phyloP scores from a whole-genome alignment of 2,888 invertebrate genomes.

The Scrobipalpa costella region DNA sequence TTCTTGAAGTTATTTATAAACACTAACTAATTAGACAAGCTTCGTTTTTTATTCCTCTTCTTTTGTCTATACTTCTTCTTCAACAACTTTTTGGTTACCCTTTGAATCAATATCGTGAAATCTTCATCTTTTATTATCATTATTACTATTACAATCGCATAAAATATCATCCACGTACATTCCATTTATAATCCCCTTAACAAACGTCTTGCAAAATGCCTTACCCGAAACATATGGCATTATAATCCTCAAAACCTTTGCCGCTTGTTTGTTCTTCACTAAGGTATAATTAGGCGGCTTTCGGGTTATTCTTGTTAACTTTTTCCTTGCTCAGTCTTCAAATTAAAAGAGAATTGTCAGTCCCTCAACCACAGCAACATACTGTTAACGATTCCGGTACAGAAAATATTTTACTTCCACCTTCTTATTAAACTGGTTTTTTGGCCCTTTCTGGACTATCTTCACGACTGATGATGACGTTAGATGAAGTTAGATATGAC shows the following conservation, averaged over 20 bases:
- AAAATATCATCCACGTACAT: too few species aligned
- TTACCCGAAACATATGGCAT: slow-evolving; percentile 64
- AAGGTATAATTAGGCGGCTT: slow-evolving; percentile 74
- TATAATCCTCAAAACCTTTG: slow-evolving; percentile 56
- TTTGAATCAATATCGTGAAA: too few species aligned
- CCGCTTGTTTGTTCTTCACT: slow-evolving; percentile 72
- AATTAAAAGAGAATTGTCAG: slow-evolving; percentile 76
- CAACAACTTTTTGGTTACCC: too few species aligned
- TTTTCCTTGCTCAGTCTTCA: slow-evolving; percentile 63
- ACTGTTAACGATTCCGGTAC: slow-evolving; percentile 79
- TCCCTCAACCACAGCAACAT: slow-evolving; percentile 69
- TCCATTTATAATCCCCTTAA: slow-evolving; percentile 29
- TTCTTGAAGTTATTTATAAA: slow-evolving; percentile 16
- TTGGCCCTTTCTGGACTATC: slow-evolving; percentile 66
- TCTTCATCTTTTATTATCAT: too few species aligned
- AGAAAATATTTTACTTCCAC: slow-evolving; percentile 79
- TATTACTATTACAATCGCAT: too few species aligned
- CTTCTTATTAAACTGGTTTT: slow-evolving; percentile 77
- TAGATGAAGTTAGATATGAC: slow-evolving; percentile 58
- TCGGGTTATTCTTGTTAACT: slow-evolving; percentile 64
- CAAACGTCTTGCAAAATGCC: slow-evolving; percentile 42
- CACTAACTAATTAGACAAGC: background rate
- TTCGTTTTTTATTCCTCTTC: too few species aligned
- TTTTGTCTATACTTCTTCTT: too few species aligned
- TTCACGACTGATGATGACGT: slow-evolving; percentile 50